phyloP scores from a whole-genome alignment of 2,797 vertebrate genomes.

The Tragelaphus oryx region DNA sequence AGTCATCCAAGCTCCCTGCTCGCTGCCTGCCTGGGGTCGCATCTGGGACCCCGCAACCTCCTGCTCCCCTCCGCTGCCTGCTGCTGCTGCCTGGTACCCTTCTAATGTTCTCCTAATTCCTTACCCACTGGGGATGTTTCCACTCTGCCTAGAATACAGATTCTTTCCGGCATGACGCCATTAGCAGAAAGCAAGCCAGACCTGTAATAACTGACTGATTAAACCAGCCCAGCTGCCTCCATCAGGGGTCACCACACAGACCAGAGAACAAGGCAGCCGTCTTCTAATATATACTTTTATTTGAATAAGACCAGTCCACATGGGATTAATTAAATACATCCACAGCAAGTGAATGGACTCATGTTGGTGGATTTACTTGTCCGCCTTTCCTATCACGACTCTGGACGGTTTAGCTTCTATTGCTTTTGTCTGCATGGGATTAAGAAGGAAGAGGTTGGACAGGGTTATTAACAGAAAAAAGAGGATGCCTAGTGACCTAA shows the following conservation, averaged over 20 bases:
- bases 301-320: constrained; percentile 70
- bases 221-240: constrained; percentile 54
- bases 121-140: constrained; percentile 47
- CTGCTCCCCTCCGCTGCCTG: background rate
- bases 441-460: constrained; percentile 62
- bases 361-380: constrained; percentile 47
- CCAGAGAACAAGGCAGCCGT: constrained; percentile 56
- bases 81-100: background rate
- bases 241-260: constrained; percentile 47
- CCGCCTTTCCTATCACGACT: constrained; percentile 54
- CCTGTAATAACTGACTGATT: constrained; percentile 44
- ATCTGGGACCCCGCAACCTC: background rate
- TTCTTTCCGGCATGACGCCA: constrained; percentile 52
- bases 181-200: constrained; percentile 51
- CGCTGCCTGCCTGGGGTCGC: background rate
- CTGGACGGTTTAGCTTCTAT: constrained; percentile 63
- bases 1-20: background rate
- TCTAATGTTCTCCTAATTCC: constrained; percentile 66
- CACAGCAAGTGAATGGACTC: constrained; percentile 51
- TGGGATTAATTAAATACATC: constrained; percentile 75
- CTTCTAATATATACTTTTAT: constrained; percentile 67
- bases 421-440: constrained; percentile 72
- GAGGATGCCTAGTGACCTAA: constrained; percentile 55
- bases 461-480: constrained; percentile 67
- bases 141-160: constrained; percentile 49